Evolutionary conservation across 2,888 invertebrate species (phyloP).

Genomic region (Chorisops tibialis): DNA sequence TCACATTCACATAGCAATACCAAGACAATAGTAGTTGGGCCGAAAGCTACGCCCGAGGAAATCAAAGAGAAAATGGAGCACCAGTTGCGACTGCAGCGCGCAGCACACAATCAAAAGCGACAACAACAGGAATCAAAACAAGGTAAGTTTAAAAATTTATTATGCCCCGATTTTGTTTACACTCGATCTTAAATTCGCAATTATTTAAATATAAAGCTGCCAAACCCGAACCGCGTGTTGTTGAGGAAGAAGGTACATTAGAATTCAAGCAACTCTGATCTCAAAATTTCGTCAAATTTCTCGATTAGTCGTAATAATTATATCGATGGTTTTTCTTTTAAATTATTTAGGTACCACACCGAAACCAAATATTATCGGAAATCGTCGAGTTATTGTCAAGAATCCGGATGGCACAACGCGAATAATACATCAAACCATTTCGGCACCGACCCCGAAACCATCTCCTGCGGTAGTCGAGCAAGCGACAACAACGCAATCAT

Average conservation of each 20-base stretch:
- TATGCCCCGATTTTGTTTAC: too few relatives aligned
- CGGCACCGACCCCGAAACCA: conserved; percentile 56
- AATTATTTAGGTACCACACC: conserved; percentile 5
- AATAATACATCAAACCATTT: conserved; percentile 62
- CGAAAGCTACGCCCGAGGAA: conserved; percentile 66
- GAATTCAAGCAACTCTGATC: neutral
- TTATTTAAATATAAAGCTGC: conserved; percentile 10
- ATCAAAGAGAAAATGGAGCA: conserved; percentile 90
- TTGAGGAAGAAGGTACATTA: conserved; percentile 31
- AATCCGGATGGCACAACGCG: conserved; percentile 62
- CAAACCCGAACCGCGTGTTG: conserved; percentile 32
- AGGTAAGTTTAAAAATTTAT: conserved; percentile 34
- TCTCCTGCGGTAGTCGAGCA: conserved; percentile 26
- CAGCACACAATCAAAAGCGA: conserved; percentile 85
- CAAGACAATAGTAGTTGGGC: conserved; percentile 35
- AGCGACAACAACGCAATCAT: conserved; percentile 55
- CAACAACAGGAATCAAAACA: conserved; percentile 60
- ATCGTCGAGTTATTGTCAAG: conserved; percentile 52
- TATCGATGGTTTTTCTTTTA: neutral
- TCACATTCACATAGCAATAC: conserved; percentile 37
- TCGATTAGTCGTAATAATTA: neutral
- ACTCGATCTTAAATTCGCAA: neutral
- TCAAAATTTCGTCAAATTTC: neutral
- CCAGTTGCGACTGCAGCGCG: conserved; percentile 80
- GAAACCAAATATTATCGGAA: conserved; percentile 38